Percentiles rank a stretch among this genome's conserved stretches.
Conservation (phyloP, 2,113 vertebrate species). For the Pelobates fuscus region DNA sequence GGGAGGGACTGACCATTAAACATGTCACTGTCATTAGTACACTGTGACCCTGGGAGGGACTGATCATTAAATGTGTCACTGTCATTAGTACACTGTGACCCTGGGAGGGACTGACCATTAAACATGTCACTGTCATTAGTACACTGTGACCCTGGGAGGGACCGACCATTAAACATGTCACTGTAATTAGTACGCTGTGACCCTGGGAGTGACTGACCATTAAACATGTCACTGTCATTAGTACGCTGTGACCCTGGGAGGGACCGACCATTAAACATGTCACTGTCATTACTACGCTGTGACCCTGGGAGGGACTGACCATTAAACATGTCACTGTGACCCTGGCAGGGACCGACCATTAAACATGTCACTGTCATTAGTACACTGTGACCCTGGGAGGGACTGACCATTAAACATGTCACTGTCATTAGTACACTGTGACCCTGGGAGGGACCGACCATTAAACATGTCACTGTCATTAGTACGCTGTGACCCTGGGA, state of each 20-base stretch:
- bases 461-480: not conserved
- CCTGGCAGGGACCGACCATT: not conserved
- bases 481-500: not conserved
- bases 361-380: not conserved
- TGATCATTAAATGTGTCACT: too few relatives aligned
- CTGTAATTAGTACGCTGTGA: not conserved
- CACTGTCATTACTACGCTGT: too few relatives aligned
- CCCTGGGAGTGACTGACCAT: not conserved
- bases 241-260: too few relatives aligned
- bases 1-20: too few relatives aligned
- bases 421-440: not conserved
- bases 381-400: not conserved
- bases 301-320: too few relatives aligned
- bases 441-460: not conserved
- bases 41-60: too few relatives aligned
- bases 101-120: too few relatives aligned
- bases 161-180: not conserved
- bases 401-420: not conserved
- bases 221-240: not conserved
- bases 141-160: not conserved
- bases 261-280: too few relatives aligned
- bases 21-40: too few relatives aligned
- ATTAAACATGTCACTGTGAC: not conserved
- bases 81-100: too few relatives aligned
- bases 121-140: too few relatives aligned